These are phyloP conservation scores for Diarsia rubi DNA, from an alignment of 2,888 invertebrate genomes.

Conservation along the genomic window DNA sequence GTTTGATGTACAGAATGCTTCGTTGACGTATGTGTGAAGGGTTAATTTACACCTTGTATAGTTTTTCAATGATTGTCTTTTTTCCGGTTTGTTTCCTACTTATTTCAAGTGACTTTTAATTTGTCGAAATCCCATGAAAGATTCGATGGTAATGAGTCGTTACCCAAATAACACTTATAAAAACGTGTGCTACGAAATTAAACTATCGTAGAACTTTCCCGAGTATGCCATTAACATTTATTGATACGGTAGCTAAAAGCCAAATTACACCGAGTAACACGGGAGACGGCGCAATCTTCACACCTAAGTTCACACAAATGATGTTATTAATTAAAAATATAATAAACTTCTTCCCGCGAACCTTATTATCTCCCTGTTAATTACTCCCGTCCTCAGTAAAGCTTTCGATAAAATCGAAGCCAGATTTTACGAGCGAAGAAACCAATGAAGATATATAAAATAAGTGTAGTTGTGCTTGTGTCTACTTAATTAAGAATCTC, in stretches of 20 bases:
- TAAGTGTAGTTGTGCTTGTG: constrained; percentile 52
- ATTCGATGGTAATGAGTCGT: constrained; percentile 34
- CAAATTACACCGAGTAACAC: constrained; percentile 70
- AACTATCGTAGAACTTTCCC: constrained; percentile 49
- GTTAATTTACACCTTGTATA: too few species aligned
- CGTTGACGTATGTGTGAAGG: too few species aligned
- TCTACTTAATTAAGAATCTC: constrained; percentile 64
- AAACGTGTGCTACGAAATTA: constrained; percentile 42
- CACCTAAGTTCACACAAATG: constrained; percentile 68
- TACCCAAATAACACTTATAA: constrained; percentile 41
- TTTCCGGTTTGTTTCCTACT: background rate
- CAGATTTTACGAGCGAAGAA: constrained; percentile 71
- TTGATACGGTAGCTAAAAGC: constrained; percentile 72
- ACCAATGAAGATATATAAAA: constrained; percentile 65
- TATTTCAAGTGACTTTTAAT: background rate
- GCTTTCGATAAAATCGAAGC: constrained; percentile 65
- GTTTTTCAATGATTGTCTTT: too few species aligned
- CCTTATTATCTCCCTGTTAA: constrained; percentile 70
- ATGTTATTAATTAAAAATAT: constrained; percentile 75
- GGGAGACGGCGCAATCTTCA: constrained; percentile 63
- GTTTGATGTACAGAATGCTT: too few species aligned
- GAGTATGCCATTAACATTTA: constrained; percentile 54
- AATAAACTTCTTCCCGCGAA: constrained; percentile 67
- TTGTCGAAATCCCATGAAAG: constrained; percentile 18
- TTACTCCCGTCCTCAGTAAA: constrained; percentile 63